These are phyloP conservation scores for Spondyliosoma cantharus DNA, from an alignment of 2,797 vertebrate species.

Conservation along the genomic window DNA sequence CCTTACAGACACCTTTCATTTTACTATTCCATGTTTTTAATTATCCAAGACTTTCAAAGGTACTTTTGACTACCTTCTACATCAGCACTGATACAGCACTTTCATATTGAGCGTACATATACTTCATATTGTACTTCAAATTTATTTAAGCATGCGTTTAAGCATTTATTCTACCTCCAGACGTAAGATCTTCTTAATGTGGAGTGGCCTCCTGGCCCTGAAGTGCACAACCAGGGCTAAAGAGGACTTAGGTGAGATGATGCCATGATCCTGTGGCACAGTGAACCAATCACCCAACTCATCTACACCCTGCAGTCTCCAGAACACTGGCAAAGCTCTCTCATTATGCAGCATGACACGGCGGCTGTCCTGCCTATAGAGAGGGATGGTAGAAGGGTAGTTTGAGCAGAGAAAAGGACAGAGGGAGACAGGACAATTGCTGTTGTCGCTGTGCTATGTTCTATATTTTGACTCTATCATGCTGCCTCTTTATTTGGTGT, in stretches of 20 bases:
- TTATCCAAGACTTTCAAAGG: not conserved
- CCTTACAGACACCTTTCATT: not conserved
- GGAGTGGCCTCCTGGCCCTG: constrained; percentile 80
- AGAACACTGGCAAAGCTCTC: constrained; percentile 84
- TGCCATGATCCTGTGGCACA: constrained; percentile 80
- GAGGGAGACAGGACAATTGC: not conserved
- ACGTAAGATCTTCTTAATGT: constrained; percentile 85
- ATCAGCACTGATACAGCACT: not conserved
- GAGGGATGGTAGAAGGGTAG: constrained; percentile 6
- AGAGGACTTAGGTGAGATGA: constrained; percentile 77
- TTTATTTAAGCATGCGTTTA: not conserved
- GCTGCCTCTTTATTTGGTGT: not conserved
- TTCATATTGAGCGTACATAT: not conserved
- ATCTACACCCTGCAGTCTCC: constrained; percentile 88
- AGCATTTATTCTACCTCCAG: constrained; percentile 87
- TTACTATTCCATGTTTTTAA: not conserved
- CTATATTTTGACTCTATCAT: not conserved
- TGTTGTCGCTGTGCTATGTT: not conserved
- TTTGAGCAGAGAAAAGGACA: not conserved
- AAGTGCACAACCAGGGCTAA: constrained; percentile 83
- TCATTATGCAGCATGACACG: constrained; percentile 82
- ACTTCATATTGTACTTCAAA: not conserved
- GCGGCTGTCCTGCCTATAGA: constrained; percentile 83
- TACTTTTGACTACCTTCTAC: not conserved
- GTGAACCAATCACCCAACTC: constrained; percentile 88